Percentiles rank a stretch among this genome's conserved stretches.
These are phyloP conservation scores for Iguana delicatissima DNA, from an alignment of 2,797 vertebrate genomes.

Conservation along the genomic window DNA sequence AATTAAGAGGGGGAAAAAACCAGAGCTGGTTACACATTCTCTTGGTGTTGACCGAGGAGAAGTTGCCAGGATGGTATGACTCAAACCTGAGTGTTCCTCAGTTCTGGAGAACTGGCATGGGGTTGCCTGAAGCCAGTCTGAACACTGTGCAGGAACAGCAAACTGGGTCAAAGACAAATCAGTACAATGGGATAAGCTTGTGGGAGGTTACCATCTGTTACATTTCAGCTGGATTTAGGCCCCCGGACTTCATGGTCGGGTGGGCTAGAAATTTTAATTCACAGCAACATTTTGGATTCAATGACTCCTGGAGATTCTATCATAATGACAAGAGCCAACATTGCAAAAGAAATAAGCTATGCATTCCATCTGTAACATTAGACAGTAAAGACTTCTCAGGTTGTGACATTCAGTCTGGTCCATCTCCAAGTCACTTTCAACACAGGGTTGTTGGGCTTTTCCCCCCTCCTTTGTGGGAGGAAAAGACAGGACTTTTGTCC, in stretches of 20 bases:
- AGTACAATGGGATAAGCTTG: background rate
- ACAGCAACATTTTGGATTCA: background rate
- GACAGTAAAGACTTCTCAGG: background rate
- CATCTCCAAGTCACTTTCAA: conserved; percentile 8
- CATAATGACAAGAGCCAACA: background rate
- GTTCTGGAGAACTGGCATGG: background rate
- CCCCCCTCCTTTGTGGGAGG: background rate
- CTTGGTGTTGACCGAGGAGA: background rate
- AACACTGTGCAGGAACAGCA: background rate
- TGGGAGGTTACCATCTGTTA: background rate
- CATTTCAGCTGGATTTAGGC: background rate
- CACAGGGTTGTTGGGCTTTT: background rate
- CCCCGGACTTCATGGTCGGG: background rate
- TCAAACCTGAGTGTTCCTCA: no score
- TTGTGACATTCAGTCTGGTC: background rate
- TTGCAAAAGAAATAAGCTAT: background rate
- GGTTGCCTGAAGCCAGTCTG: background rate
- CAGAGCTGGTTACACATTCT: background rate
- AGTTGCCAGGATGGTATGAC: background rate
- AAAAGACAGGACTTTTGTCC: background rate
- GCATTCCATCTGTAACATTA: background rate
- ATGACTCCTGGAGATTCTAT: background rate
- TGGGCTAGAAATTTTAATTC: background rate
- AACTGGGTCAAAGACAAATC: background rate
- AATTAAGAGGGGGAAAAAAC: background rate